Evolutionary conservation across 2,888 invertebrate species (phyloP).

Genomic region (Scotopteryx bipunctaria): DNA sequence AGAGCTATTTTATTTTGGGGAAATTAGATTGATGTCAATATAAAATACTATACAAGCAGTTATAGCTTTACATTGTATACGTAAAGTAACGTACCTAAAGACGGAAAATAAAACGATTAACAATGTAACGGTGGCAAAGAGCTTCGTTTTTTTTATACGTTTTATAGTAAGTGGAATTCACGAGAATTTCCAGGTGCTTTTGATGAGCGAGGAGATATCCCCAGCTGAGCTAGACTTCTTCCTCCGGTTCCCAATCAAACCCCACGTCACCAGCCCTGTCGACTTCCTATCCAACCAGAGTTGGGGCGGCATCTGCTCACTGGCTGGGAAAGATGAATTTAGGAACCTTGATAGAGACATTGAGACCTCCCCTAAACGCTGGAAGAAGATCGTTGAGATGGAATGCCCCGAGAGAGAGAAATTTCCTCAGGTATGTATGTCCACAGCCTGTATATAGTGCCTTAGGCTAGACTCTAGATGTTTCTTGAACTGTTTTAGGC

Average conservation of each 20-base stretch:
- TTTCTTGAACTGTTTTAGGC: too few species aligned
- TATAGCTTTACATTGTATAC: too few species aligned
- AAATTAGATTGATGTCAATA: too few species aligned
- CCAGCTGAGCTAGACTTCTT: constrained; percentile 95
- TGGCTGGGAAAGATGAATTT: constrained; percentile 95
- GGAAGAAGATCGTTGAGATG: constrained; percentile 98
- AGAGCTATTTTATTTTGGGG: too few species aligned
- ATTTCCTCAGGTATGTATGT: constrained; percentile 89
- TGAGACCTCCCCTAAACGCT: constrained; percentile 97
- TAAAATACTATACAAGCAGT: too few species aligned
- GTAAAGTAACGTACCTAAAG: too few species aligned
- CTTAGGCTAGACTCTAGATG: too few species aligned
- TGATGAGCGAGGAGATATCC: constrained; percentile 94
- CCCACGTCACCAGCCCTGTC: constrained; percentile 96
- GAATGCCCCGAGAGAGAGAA: constrained; percentile 98
- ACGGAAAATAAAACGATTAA: too few species aligned
- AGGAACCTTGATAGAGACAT: constrained; percentile 97
- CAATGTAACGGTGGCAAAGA: too few species aligned
- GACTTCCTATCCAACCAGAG: constrained; percentile 96
- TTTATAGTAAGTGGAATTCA: too few species aligned
- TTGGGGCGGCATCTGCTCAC: constrained; percentile 97
- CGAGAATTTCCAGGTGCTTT: constrained; percentile 85
- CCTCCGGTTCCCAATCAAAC: constrained; percentile 94
- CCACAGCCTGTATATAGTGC: too few species aligned
- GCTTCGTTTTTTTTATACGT: too few species aligned